Evolutionary conservation across 1,140 invertebrate genomes (phyloP), one percentile per base, ranked within the genome.

Genomic region (Aphelenchoides besseyi): DNA sequence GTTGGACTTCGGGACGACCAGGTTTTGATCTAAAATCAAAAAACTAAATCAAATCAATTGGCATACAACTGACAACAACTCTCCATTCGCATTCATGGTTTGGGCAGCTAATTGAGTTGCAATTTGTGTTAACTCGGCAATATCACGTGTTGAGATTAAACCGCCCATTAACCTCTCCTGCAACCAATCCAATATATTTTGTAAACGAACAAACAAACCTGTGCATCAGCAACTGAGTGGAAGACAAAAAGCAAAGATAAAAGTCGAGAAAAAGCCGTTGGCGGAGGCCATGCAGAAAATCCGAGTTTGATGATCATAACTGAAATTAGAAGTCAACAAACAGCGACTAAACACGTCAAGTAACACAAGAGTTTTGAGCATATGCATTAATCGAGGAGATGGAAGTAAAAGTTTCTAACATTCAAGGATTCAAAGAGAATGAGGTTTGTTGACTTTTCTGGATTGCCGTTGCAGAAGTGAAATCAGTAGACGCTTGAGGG

Each of bases 101-200:
- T 78, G 76, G 0, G 78, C 76, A 23, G 78, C 76, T 26, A 78
- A 28, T 62, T 78, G 33, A 1, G 78, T 80, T 23, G 77, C 76
- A 29, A 78, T 68, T 41, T 78, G 76, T 33, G 76, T 80, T 23
- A 78, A 23, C 8, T 78, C 73, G 18, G 76, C 76, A 2, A 78
- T 78, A 33, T 78, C 76, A 18, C 66, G 53, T 9, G 73, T 48
- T n/a, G 75, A 81, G 23, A 76, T 78, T 29, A 76, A 52, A 32
- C 72, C 36, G 63, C 63, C 63, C 63, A 66, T 37, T 32, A 66
- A 53, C n/a, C 63, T 28, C 12, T 66, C 63, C 63, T 66, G 12
- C 16, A 66, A 37, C 12, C 30, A 23, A 66, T n/a, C 30, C 12
- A 18, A 66, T n/a, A 37, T 16, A 54, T 9, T 12, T 64, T 32